A percentile compares a stretch with the other conserved stretches of the same genome.
Evolutionary conservation across 1,140 invertebrate genomes (phyloP).

Genomic region (Atopsyche davidsoni): DNA sequence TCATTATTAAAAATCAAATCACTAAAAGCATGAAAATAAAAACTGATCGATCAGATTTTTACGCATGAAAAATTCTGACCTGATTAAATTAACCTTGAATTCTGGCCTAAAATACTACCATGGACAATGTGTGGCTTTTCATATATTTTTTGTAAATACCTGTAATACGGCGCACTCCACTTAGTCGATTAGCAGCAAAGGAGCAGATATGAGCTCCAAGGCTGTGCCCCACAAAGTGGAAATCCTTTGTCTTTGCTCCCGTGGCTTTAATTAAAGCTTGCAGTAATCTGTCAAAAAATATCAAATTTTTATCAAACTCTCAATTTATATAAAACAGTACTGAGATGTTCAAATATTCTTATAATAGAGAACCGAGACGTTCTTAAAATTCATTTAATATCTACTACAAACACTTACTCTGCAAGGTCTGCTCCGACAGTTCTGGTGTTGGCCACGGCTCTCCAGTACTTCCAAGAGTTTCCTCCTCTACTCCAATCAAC

Average conservation of each 20-base stretch:
- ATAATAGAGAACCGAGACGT: too few species aligned
- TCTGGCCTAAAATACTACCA: constrained; percentile 2
- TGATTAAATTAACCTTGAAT: too few species aligned
- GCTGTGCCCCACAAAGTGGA: constrained; percentile 57
- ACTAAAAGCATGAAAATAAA: too few species aligned
- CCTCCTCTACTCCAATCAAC: constrained; percentile 55
- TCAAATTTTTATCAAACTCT: too few species aligned
- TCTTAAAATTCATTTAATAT: too few species aligned
- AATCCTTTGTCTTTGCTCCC: constrained; percentile 37
- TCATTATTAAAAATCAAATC: constrained; percentile 23
- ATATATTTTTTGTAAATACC: constrained; percentile 32
- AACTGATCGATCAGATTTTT: too few species aligned
- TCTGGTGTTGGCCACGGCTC: constrained; percentile 52
- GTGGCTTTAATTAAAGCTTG: constrained; percentile 35
- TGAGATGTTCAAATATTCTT: too few species aligned
- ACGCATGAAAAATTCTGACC: too few species aligned
- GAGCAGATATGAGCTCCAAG: constrained; percentile 57
- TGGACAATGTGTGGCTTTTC: too few species aligned
- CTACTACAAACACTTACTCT: constrained; percentile 44
- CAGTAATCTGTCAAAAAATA: constrained; percentile 40
- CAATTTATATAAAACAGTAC: too few species aligned
- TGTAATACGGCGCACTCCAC: constrained; percentile 39
- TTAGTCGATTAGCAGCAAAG: constrained; percentile 47
- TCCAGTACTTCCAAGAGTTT: constrained; percentile 55
- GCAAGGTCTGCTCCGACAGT: constrained; percentile 48